phyloP scores from a whole-genome alignment of 2,113 vertebrate species.

The Cynopterus brachyotis region DNA sequence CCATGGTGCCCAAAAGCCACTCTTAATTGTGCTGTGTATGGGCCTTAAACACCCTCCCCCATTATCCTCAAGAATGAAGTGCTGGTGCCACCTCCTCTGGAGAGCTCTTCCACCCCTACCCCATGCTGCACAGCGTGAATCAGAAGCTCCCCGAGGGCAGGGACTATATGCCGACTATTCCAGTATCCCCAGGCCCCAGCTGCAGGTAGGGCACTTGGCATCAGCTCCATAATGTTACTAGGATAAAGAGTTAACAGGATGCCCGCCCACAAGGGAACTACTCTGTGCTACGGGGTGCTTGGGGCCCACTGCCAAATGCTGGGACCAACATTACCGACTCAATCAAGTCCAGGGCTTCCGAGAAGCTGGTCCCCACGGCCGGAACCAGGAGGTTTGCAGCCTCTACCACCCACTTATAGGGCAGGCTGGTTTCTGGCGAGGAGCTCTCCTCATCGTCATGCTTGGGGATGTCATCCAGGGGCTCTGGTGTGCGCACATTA shows the following conservation, averaged over 20 bases:
- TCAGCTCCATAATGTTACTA: fast-evolving
- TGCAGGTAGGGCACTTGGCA: not conserved
- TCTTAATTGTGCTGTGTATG: fast-evolving
- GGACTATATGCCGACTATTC: not conserved
- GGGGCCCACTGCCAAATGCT: not conserved
- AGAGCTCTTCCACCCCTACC: not conserved
- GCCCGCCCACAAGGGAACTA: fast-evolving
- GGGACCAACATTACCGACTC: constrained; percentile 87
- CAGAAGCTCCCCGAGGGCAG: not conserved
- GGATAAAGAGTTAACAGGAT: fast-evolving
- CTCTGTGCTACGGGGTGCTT: not conserved
- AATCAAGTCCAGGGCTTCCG: constrained; percentile 95
- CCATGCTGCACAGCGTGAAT: fast-evolving
- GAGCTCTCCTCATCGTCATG: constrained; percentile 74
- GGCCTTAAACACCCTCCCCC: not conserved
- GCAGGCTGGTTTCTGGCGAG: constrained; percentile 66
- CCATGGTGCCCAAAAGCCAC: fast-evolving
- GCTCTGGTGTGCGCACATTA: constrained; percentile 58
- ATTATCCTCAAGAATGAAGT: not conserved
- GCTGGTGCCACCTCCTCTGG: not conserved
- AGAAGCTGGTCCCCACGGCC: constrained; percentile 84
- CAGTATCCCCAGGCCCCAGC: not conserved
- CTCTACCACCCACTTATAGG: constrained; percentile 92
- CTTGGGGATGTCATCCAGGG: constrained; percentile 53
- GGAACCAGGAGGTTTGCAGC: constrained; percentile 91